Conservation (phyloP, 2,797 vertebrate species). For the Emys orbicularis region DNA sequence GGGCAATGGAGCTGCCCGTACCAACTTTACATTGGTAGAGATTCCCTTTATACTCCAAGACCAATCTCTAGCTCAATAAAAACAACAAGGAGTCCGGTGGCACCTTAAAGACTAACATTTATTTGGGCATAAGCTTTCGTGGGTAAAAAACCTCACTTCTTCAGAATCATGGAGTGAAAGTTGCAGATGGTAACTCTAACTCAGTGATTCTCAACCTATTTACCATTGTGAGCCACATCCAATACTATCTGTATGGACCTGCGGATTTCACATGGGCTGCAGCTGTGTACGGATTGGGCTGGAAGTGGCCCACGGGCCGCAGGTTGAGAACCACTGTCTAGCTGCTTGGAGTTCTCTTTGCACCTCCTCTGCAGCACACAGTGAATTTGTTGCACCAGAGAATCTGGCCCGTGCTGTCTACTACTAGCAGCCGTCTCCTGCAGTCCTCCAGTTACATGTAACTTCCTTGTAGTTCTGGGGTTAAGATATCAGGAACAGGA, state of each 20-base stretch:
- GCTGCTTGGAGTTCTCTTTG: not conserved
- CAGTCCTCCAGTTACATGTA: fast-evolving
- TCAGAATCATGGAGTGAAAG: too few relatives aligned
- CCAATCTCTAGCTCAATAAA: not conserved
- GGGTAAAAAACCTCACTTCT: too few relatives aligned
- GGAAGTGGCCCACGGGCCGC: too few relatives aligned
- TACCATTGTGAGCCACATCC: too few relatives aligned
- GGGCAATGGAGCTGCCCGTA: not conserved
- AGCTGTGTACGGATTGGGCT: too few relatives aligned
- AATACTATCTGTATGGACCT: too few relatives aligned
- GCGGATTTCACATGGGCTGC: too few relatives aligned
- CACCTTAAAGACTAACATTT: too few relatives aligned
- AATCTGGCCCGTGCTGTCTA: not conserved
- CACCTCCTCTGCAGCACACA: not conserved
- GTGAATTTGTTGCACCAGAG: not conserved
- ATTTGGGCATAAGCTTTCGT: too few relatives aligned
- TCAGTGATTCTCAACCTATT: too few relatives aligned
- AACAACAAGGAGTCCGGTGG: too few relatives aligned
- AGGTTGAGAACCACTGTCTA: too few relatives aligned
- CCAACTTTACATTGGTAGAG: not conserved
- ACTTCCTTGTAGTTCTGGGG: not conserved
- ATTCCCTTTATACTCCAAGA: not conserved
- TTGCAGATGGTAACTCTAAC: not conserved
- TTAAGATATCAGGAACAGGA: fast-evolving
- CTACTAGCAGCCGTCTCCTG: not conserved